phyloP scores from a whole-genome alignment of 2,797 vertebrate genomes.

The Malurus leucopterus region DNA sequence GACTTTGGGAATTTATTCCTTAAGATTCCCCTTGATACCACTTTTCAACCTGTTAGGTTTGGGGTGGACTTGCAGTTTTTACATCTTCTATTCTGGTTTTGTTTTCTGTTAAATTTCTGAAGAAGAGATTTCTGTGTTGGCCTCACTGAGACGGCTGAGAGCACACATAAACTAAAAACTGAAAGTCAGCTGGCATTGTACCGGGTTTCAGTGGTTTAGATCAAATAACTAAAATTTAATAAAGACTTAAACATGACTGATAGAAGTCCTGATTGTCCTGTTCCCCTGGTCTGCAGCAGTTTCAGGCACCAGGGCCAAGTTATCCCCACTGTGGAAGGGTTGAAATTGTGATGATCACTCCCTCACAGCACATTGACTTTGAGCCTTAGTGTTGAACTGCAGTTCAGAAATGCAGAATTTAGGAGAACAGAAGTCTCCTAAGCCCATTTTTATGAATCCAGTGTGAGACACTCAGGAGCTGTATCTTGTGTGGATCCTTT shows the following conservation, averaged over 20 bases:
- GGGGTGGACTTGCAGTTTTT: neutral
- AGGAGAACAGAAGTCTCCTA: neutral
- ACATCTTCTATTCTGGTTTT: neutral
- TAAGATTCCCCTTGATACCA: neutral
- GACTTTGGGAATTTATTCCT: neutral
- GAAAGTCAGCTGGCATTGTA: neutral
- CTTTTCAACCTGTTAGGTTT: neutral
- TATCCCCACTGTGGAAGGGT: neutral
- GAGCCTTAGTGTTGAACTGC: neutral
- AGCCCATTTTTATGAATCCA: neutral
- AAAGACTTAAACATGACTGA: neutral
- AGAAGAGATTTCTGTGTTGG: neutral
- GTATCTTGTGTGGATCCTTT: fast-evolving
- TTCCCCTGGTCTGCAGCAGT: neutral
- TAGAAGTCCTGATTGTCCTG: neutral
- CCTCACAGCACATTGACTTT: neutral
- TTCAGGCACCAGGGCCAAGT: neutral
- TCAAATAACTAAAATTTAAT: neutral
- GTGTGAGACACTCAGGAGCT: neutral
- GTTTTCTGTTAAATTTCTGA: neutral
- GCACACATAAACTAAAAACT: neutral
- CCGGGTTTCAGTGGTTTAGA: neutral
- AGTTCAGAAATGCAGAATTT: neutral
- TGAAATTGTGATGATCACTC: neutral
- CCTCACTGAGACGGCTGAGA: neutral